A percentile compares a stretch with the other conserved stretches of the same genome.
phyloP scores from a whole-genome alignment of 1,140 invertebrate species.

The Danaus melanippus region DNA sequence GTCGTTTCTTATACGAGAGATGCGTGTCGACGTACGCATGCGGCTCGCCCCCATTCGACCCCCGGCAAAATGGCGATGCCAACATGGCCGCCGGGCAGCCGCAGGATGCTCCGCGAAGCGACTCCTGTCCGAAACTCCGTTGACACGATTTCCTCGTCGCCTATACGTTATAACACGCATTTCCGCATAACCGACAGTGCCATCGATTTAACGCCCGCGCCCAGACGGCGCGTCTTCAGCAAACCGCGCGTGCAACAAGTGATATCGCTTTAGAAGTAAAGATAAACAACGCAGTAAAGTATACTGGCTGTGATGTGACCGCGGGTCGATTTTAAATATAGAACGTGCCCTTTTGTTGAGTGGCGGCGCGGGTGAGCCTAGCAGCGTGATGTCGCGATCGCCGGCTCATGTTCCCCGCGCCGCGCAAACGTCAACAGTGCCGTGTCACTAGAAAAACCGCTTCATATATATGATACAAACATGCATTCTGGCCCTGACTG shows the following conservation, averaged over 20 bases:
- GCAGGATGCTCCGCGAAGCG: conserved; percentile 61
- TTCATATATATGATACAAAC: conserved; percentile 48
- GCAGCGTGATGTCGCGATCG: conserved; percentile 43
- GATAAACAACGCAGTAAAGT: conserved; percentile 41
- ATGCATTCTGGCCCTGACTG: conserved; percentile 28
- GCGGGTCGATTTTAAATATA: conserved; percentile 60
- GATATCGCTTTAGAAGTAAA: conserved; percentile 41
- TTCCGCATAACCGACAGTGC: conserved; percentile 34
- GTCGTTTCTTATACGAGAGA: conserved; percentile 48
- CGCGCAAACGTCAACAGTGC: conserved; percentile 64
- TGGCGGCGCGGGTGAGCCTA: conserved; percentile 62
- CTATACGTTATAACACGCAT: conserved; percentile 46
- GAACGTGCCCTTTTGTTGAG: conserved; percentile 58
- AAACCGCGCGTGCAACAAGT: conserved; percentile 63
- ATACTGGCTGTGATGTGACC: conserved; percentile 51
- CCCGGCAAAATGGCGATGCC: conserved; percentile 65
- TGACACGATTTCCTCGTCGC: conserved; percentile 46
- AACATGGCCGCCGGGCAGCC: conserved; percentile 67
- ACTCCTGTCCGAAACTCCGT: conserved; percentile 53
- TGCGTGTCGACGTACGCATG: conserved; percentile 67
- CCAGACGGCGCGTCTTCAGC: conserved; percentile 30
- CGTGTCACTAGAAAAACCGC: conserved; percentile 49
- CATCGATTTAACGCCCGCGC: conserved; percentile 43
- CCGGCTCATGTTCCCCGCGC: conserved; percentile 62
- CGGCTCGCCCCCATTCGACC: conserved; percentile 61